Evolutionary conservation across 1,140 invertebrate genomes (phyloP).

Genomic region (Pararge aegeria): DNA sequence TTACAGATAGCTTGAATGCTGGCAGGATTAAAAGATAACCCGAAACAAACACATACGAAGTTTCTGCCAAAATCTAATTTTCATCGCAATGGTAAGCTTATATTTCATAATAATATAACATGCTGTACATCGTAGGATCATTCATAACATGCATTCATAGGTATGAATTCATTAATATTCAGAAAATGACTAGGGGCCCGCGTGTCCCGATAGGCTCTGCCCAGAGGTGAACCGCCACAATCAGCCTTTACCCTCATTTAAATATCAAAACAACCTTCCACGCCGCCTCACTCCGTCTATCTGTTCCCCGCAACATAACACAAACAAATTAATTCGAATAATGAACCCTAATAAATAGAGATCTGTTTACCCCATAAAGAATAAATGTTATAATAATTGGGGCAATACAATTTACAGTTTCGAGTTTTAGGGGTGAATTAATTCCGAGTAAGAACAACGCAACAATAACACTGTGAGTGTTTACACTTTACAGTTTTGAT

Average conservation of each 20-base stretch:
- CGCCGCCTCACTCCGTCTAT: conserved; percentile 48
- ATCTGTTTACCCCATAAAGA: conserved; percentile 75
- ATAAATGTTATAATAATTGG: conserved; percentile 77
- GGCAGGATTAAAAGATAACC: too few species aligned
- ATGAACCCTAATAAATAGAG: conserved; percentile 77
- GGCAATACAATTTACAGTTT: conserved; percentile 70
- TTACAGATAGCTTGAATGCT: too few species aligned
- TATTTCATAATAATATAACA: background rate
- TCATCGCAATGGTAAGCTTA: too few species aligned
- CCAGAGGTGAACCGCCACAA: conserved; percentile 56
- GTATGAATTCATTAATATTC: conserved; percentile 31
- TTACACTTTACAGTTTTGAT: conserved; percentile 14
- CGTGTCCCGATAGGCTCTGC: conserved; percentile 17
- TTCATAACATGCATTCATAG: conserved; percentile 3
- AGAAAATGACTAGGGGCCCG: conserved; percentile 27
- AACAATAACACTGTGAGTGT: conserved; percentile 41
- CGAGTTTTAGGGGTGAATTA: conserved; percentile 73
- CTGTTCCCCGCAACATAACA: conserved; percentile 66
- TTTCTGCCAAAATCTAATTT: too few species aligned
- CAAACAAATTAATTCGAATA: conserved; percentile 78
- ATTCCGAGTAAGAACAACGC: conserved; percentile 56
- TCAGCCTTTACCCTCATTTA: conserved; percentile 71
- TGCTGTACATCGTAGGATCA: background rate
- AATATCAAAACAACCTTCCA: conserved; percentile 75
- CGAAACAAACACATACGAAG: too few species aligned